Conservation (phyloP, 2,113 vertebrate genomes). For the Semnornis frantzii region DNA sequence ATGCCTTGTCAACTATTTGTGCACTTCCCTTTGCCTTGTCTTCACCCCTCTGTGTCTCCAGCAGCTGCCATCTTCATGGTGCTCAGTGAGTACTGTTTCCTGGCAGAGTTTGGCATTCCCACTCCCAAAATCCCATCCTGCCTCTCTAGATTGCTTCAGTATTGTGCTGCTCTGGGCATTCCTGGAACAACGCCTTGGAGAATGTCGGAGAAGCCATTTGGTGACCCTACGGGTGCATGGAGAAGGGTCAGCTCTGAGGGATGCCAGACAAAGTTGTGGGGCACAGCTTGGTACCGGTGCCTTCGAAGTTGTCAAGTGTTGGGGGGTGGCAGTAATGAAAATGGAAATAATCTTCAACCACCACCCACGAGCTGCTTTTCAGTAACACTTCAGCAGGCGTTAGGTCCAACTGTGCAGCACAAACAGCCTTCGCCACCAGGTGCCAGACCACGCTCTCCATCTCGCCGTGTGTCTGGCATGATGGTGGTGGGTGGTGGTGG, state of each 20-base stretch:
- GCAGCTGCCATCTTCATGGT: background rate
- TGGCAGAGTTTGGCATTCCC: background rate
- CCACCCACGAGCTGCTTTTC: background rate
- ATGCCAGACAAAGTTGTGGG: background rate
- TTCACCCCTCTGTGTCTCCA: background rate
- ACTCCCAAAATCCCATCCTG: background rate
- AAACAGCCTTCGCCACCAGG: background rate
- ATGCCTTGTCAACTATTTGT: background rate
- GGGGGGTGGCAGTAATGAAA: slow-evolving; percentile 45
- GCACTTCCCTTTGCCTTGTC: background rate
- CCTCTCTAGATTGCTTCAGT: background rate
- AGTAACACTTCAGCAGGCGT: slow-evolving; percentile 44
- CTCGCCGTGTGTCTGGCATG: background rate
- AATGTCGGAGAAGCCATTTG: slow-evolving; percentile 12
- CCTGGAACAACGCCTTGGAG: background rate
- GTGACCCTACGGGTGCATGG: background rate
- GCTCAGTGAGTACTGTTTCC: background rate
- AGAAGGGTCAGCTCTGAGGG: background rate
- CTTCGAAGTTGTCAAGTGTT: background rate
- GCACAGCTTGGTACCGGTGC: background rate
- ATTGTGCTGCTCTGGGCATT: background rate
- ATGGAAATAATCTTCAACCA: slow-evolving; percentile 38
- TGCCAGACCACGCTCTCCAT: background rate
- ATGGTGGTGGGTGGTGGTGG: background rate
- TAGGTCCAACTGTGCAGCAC: background rate